Base-by-base conservation (phyloP, 2,113 vertebrate species). In the Carassius gibelio region DNA sequence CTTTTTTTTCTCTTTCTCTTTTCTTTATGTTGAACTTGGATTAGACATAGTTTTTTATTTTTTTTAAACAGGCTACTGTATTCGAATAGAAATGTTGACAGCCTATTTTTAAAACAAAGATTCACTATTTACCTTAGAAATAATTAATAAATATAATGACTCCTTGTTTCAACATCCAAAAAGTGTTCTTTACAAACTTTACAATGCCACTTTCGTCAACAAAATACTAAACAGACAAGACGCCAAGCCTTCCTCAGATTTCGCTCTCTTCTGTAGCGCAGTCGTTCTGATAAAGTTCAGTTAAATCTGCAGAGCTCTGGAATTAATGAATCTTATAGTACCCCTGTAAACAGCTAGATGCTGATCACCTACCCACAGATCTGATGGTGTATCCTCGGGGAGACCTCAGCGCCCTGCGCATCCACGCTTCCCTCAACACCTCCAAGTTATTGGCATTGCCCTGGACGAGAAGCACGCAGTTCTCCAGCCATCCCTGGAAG, bases 401-500 rank as follows among this genome's bases (percentile, higher is more conserved):
- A 5, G 96, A 95, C 80, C 96, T 93, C 85, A 97, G 94, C 14
- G 95, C 96, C 45, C 97, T 91, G 90, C 96, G 94, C 90, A 95
- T 92, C 97, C 96, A 98, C 66, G 97, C 95, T 85, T 97, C 96
- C 64, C 96, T 93, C 93, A 98, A 91, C 91, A 95, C 95, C 92
- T 96, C 96, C 92, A 97, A 86, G 88, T 94, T 91, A 89, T 92
- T 92, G 4, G 92, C 89, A n/a, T 94, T 95, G 34, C 96, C 96
- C n/a, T 94, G 95, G 88, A 98, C 90, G 87, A 98, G 93, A 88
- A 97, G 94, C 90, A 97, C 96, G 36, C 90, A 91, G 84, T 95
- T 95, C 90, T 95, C 92, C 94, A 98, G 94, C 96, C 96, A 97
- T 89, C 97, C 96, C 86, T 94, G 94, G 64, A 97, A 96, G 86